Evolutionary conservation across 2,113 vertebrate species (phyloP).

Genomic region (Monopterus albus): DNA sequence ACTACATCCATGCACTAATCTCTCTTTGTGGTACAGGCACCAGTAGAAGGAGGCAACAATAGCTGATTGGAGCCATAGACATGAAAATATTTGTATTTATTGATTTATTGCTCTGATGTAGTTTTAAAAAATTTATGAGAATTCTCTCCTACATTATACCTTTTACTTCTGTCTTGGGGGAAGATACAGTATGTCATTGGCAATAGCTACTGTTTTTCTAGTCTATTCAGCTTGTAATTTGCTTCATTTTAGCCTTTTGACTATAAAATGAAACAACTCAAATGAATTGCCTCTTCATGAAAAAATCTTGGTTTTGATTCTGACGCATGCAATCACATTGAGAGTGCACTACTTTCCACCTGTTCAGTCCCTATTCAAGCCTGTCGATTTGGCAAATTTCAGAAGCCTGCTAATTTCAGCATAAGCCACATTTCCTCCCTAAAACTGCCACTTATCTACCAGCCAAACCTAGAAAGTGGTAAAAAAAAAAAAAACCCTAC

Average conservation of each 20-base stretch:
- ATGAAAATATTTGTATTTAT: slow-evolving; percentile 3
- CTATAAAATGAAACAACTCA: slow-evolving; percentile 60
- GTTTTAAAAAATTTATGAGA: slow-evolving; percentile 37
- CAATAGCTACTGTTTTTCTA: neutral
- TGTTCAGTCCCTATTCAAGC: slow-evolving; percentile 51
- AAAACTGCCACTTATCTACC: slow-evolving; percentile 48
- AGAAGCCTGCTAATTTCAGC: slow-evolving; percentile 70
- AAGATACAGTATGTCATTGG: slow-evolving; percentile 23
- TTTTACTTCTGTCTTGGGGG: neutral
- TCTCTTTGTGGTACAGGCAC: too few relatives aligned
- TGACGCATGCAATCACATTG: slow-evolving; percentile 67
- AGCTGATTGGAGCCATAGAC: neutral
- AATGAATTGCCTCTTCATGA: slow-evolving; percentile 51
- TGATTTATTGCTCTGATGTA: slow-evolving; percentile 17
- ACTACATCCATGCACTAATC: too few relatives aligned
- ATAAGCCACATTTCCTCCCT: slow-evolving; percentile 21
- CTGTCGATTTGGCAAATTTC: slow-evolving; percentile 64
- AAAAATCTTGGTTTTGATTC: slow-evolving; percentile 58
- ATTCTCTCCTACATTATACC: too few relatives aligned
- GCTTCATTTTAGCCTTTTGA: slow-evolving; percentile 65
- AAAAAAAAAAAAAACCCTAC: slow-evolving; percentile 19
- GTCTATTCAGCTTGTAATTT: slow-evolving; percentile 41
- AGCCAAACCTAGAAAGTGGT: slow-evolving; percentile 29
- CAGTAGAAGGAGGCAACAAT: slow-evolving; percentile 34
- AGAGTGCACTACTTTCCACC: slow-evolving; percentile 55